These are phyloP conservation scores for Ophioderma brevispina DNA, from an alignment of 35 echinoderm and acorn worm genomes.

Conservation along the genomic window DNA sequence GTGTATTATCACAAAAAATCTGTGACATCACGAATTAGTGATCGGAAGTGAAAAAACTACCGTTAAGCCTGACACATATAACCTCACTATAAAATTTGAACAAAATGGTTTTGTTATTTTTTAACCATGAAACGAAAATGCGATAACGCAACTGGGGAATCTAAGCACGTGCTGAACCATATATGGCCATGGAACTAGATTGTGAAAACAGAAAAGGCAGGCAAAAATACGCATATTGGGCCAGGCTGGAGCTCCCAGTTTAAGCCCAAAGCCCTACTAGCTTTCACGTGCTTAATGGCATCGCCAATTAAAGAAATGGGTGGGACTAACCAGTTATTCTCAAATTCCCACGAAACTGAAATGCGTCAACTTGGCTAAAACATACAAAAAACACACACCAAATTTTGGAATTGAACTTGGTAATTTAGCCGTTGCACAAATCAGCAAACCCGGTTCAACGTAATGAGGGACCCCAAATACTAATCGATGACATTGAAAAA, in stretches of 20 bases:
- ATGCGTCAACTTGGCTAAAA: background rate
- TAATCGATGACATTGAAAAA: background rate
- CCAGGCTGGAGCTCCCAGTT: background rate
- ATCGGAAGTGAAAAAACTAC: background rate
- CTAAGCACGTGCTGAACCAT: background rate
- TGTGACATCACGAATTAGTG: too few species aligned
- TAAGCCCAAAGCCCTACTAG: background rate
- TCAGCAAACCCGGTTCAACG: background rate
- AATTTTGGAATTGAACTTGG: too few species aligned
- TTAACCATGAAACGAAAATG: background rate
- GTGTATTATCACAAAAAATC: too few species aligned
- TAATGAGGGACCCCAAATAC: background rate
- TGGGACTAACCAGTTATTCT: background rate
- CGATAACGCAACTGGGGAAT: background rate
- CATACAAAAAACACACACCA: too few species aligned
- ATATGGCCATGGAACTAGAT: background rate
- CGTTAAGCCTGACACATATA: background rate
- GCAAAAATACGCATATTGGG: background rate
- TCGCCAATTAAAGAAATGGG: background rate
- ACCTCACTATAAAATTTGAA: conserved; percentile 1
- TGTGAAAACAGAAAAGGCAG: too few species aligned
- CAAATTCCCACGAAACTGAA: background rate
- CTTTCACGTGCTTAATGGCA: background rate
- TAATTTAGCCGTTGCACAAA: background rate
- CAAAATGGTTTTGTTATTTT: background rate